Evolutionary conservation across 1,140 invertebrate species (phyloP).

Genomic region (Bombus haemorrhoidalis): DNA sequence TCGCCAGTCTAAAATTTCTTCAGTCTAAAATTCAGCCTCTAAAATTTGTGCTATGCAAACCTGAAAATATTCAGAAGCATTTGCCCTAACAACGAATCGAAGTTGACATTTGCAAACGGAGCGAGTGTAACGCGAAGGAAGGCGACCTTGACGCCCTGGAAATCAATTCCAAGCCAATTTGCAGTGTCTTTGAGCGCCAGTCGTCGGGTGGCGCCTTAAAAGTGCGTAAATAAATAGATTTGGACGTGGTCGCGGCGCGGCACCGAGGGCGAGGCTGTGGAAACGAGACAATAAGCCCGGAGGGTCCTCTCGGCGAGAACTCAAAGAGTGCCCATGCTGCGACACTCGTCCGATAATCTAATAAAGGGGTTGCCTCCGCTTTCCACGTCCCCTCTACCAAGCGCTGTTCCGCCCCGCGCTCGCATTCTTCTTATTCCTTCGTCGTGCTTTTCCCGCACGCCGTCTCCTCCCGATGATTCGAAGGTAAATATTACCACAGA

Average conservation of each 20-base stretch:
- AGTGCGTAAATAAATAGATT: slow-evolving; percentile 82
- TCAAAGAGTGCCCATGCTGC: slow-evolving; percentile 71
- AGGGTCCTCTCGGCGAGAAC: slow-evolving; percentile 71
- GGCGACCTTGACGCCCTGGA: slow-evolving; percentile 63
- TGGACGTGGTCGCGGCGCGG: slow-evolving; percentile 55
- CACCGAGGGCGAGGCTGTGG: slow-evolving; percentile 62
- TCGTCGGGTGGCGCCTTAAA: slow-evolving; percentile 71
- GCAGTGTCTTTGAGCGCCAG: slow-evolving; percentile 65
- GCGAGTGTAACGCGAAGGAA: slow-evolving; percentile 4
- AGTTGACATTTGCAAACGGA: slow-evolving; percentile 14
- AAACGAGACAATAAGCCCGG: slow-evolving; percentile 78
- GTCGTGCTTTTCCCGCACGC: slow-evolving; percentile 57
- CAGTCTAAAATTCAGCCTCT: too few species aligned
- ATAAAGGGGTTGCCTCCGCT: slow-evolving; percentile 78
- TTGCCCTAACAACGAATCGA: background rate
- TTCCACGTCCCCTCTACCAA: slow-evolving; percentile 32
- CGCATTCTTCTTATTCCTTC: slow-evolving; percentile 52
- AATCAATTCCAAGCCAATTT: slow-evolving; percentile 80
- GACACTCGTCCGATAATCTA: slow-evolving; percentile 80
- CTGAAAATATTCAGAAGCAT: background rate
- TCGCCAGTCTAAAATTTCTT: too few species aligned
- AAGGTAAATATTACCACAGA: slow-evolving; percentile 78
- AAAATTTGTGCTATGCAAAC: background rate
- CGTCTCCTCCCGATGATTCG: slow-evolving; percentile 64
- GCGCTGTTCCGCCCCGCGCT: slow-evolving; percentile 10